These are phyloP conservation scores for Drosophila willistoni DNA, from an alignment of 1,140 invertebrate species.

Conservation along the genomic window DNA sequence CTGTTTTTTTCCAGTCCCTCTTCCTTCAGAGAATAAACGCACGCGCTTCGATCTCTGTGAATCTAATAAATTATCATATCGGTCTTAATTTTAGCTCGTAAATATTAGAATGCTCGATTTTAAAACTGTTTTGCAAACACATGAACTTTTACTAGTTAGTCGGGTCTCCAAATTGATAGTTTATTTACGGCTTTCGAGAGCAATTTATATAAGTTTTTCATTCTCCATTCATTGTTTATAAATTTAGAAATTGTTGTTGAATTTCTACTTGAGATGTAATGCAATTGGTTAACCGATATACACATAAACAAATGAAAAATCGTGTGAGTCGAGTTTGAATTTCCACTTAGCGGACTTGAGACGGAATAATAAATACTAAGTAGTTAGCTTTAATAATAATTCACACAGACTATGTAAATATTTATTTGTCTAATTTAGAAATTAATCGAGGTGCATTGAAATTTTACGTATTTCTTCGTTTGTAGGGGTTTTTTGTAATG, in stretches of 20 bases:
- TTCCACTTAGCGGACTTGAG: conserved; percentile 34
- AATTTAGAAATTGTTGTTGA: neutral
- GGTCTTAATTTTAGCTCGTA: neutral
- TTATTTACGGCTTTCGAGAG: neutral
- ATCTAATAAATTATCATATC: neutral
- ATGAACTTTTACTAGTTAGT: neutral
- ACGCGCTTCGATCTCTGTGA: neutral
- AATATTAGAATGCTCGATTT: conserved; percentile 3
- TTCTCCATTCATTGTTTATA: neutral
- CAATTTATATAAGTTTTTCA: neutral
- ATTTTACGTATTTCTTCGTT: no score
- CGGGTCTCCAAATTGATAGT: neutral
- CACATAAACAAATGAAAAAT: neutral
- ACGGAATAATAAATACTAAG: conserved; percentile 41
- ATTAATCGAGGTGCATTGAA: neutral
- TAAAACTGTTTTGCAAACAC: neutral
- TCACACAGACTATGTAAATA: neutral
- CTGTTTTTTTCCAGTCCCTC: neutral
- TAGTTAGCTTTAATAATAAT: neutral
- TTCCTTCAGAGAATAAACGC: neutral
- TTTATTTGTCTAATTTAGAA: neutral
- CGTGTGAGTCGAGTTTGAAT: conserved; percentile 52
- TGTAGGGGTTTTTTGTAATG: no score
- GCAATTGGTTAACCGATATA: neutral
- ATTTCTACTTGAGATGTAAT: neutral